Percentiles rank a stretch among this genome's conserved stretches.
phyloP scores from a whole-genome alignment of 2,113 vertebrate genomes.

The Baryphthengus martii region DNA sequence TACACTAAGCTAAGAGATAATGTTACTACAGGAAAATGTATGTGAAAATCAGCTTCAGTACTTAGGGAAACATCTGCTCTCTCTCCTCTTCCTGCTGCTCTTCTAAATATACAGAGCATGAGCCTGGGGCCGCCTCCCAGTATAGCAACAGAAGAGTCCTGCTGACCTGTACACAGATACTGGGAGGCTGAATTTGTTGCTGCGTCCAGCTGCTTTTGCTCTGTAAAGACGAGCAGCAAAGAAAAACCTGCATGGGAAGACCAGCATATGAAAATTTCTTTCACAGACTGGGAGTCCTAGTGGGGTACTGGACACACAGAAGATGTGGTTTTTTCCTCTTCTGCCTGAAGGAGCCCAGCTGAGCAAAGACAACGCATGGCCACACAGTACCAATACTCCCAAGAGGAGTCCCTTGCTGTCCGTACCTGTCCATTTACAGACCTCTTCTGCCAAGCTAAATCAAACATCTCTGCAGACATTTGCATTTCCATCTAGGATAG shows the following conservation, averaged over 20 bases:
- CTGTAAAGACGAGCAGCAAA: neutral
- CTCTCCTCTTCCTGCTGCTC: neutral
- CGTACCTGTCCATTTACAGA: fast-evolving
- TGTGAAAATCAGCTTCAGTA: neutral
- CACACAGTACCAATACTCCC: neutral
- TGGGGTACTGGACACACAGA: neutral
- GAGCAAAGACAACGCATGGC: neutral
- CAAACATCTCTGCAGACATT: neutral
- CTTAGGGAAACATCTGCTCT: neutral
- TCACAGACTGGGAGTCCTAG: fast-evolving
- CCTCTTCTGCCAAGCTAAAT: neutral
- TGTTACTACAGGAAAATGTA: neutral
- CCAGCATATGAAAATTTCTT: neutral
- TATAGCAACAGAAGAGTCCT: neutral
- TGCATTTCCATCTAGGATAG: neutral
- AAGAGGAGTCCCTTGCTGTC: neutral
- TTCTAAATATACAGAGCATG: neutral
- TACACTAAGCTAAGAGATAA: neutral
- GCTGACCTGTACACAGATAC: no score
- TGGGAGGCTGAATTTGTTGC: neutral
- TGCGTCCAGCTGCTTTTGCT: neutral
- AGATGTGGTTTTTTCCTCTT: neutral
- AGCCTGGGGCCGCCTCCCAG: neutral
- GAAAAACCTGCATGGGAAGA: neutral
- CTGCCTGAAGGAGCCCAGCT: neutral